Base-by-base conservation (phyloP, 2,797 vertebrate species). In the Apogon hyalosoma region DNA sequence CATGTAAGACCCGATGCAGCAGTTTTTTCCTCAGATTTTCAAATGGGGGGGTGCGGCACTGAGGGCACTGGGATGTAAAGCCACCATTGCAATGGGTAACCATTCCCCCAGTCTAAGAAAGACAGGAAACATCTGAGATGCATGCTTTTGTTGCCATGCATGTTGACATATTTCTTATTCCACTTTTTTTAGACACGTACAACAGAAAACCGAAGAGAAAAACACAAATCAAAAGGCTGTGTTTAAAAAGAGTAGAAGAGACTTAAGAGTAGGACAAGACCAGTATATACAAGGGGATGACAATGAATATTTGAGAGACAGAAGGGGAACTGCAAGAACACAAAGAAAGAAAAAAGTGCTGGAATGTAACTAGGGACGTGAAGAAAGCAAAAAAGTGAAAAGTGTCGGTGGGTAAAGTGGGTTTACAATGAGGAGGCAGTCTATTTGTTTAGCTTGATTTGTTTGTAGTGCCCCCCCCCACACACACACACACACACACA, bases 371-470 rank as follows among this genome's bases (percentile, higher is more conserved):
- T 48, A 61, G 40, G 31, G 87, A 77, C 49, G 65, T 65, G 14
- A 63, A 64, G 78, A 63, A 42, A 9, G 3, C 14, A 33, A 28
- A 56, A 54, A 40, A 39, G 61, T 77, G 53, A 54, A 1, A 13
- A 13, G 50, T 11, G 41, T 14, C n/a, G 9, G 13, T 41, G 18
- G 31, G 31, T 42, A 16, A 4, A 36, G 33, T 9, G n/a, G 38
- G 42, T 40, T 28, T 21, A 14, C 14, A 43, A 43, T 33, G 33
- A 55, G 66, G 62, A 59, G 43, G 49, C 18, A 73, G 61, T 64
- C 56, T 77, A 79, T 86, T 82, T 87, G 81, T 89, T 83, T 84
- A 62, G 72, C 54, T 69, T 60, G 40, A 42, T 42, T 42, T 42
- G 24, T 28, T 28, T 77, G 57, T 68, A 71, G 64, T 16, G 39